Percentiles rank a stretch among this genome's conserved stretches.
Evolutionary conservation across 2,888 invertebrate species (phyloP).

Genomic region (Plebejus anna): DNA sequence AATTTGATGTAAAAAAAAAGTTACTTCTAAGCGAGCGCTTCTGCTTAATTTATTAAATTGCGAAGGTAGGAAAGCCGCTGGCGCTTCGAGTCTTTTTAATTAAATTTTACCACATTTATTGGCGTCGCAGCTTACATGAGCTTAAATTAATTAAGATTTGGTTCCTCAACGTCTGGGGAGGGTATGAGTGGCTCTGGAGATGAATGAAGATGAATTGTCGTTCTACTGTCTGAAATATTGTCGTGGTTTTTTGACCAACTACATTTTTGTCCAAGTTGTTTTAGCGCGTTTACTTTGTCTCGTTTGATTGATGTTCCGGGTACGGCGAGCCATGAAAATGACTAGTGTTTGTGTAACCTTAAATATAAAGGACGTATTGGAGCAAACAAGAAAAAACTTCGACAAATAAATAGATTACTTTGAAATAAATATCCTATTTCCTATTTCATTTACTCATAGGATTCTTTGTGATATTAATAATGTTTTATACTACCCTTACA

Average conservation of each 20-base stretch:
- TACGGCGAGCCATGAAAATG: neutral
- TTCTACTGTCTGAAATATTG: conserved; percentile 17
- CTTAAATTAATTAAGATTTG: conserved; percentile 36
- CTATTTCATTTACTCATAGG: too few species aligned
- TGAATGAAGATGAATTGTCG: conserved; percentile 11
- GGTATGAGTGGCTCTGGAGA: conserved; percentile 21
- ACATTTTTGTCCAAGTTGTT: conserved; percentile 6
- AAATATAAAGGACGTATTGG: neutral
- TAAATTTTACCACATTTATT: conserved; percentile 45
- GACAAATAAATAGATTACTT: neutral
- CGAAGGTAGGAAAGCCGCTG: conserved; percentile 7
- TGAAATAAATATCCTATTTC: neutral
- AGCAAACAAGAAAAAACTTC: neutral
- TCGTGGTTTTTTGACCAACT: neutral
- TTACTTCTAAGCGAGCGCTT: conserved; percentile 14
- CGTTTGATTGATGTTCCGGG: conserved; percentile 3
- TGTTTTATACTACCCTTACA: neutral
- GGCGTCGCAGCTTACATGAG: conserved; percentile 35
- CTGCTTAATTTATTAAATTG: conserved; percentile 28
- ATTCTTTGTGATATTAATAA: neutral
- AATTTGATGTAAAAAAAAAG: conserved; percentile 19
- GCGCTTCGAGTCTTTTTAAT: conserved; percentile 44
- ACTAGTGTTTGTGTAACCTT: conserved; percentile 12
- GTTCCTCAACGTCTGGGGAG: neutral
- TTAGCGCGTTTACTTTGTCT: conserved; percentile 20